phyloP scores from a whole-genome alignment of 2,113 vertebrate genomes.

The Pogona vitticeps region DNA sequence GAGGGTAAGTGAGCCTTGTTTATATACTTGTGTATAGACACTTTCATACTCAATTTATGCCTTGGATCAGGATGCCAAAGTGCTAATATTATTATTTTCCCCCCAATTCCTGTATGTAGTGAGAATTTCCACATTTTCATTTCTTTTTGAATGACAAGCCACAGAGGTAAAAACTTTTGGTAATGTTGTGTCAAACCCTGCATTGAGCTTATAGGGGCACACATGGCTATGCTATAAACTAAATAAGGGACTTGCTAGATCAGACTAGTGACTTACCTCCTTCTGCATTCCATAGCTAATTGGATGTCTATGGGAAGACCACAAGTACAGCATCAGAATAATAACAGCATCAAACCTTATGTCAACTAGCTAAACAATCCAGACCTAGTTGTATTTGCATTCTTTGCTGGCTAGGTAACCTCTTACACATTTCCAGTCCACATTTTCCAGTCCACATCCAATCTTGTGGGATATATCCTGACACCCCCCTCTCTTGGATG shows the following conservation, averaged over 20 bases:
- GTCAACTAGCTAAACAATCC: background rate
- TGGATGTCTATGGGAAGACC: background rate
- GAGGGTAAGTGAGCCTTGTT: conserved; percentile 77
- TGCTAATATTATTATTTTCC: background rate
- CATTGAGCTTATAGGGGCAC: background rate
- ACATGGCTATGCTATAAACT: background rate
- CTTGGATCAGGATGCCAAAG: background rate
- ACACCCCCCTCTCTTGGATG: background rate
- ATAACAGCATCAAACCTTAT: background rate
- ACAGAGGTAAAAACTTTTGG: background rate
- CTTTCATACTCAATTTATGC: background rate
- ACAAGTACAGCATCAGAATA: no score
- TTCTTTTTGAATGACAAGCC: background rate
- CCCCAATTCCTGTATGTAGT: background rate
- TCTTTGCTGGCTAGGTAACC: no score
- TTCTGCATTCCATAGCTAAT: no score
- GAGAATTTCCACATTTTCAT: background rate
- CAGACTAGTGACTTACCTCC: no score
- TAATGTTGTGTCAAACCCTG: background rate
- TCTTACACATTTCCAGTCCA: no score
- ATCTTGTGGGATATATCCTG: background rate
- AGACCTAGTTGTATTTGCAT: background rate
- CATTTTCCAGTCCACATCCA: background rate
- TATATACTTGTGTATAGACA: background rate
- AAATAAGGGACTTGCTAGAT: no score